phyloP scores from a whole-genome alignment of 2,888 invertebrate genomes.

The Eledone cirrhosa region DNA sequence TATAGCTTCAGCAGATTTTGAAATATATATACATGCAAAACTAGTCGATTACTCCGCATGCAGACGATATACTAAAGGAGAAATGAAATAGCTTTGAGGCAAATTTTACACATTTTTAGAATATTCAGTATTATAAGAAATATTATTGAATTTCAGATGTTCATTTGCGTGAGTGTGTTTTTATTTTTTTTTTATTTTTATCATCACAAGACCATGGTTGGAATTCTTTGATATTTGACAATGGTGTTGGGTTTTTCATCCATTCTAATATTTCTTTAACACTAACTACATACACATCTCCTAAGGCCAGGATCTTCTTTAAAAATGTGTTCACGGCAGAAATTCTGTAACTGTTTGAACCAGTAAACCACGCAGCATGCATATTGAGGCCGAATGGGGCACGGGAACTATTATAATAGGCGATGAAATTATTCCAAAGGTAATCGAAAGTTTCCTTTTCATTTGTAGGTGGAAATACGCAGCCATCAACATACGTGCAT shows the following conservation, averaged over 20 bases:
- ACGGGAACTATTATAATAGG: slow-evolving; percentile 72
- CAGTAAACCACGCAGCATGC: slow-evolving; percentile 79
- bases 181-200: too few species aligned
- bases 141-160: too few species aligned
- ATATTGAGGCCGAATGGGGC: slow-evolving; percentile 85
- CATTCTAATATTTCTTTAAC: slow-evolving; percentile 48
- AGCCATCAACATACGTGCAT: slow-evolving; percentile 40
- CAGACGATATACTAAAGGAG: too few species aligned
- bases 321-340: slow-evolving; percentile 47
- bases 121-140: too few species aligned
- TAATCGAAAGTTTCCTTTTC: slow-evolving; percentile 60
- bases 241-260: slow-evolving; percentile 49
- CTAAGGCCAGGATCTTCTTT: slow-evolving; percentile 37
- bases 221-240: slow-evolving; percentile 37
- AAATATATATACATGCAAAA: too few species aligned
- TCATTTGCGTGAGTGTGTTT: too few species aligned
- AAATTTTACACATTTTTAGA: too few species aligned
- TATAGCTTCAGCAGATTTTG: too few species aligned
- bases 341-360: slow-evolving; percentile 68
- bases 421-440: slow-evolving; percentile 78
- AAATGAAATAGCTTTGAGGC: too few species aligned
- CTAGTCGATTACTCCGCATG: too few species aligned
- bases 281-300: slow-evolving; percentile 50
- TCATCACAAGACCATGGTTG: slow-evolving; percentile 40
- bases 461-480: slow-evolving; percentile 28